Evolutionary conservation across 2,888 invertebrate species (phyloP).

Genomic region (Siphlonurus alternatus): DNA sequence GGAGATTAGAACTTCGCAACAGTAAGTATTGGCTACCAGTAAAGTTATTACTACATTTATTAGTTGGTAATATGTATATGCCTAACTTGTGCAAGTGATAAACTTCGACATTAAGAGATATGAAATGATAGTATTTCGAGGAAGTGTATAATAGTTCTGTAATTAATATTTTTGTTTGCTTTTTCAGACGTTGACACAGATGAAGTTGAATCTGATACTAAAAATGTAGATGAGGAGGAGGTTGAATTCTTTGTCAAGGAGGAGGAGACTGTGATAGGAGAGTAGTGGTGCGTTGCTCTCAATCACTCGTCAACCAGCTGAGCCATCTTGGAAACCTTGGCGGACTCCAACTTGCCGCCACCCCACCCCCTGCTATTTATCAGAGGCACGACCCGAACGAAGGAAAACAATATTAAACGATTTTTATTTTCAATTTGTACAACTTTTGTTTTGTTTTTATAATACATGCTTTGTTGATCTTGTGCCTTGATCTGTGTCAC

Average conservation of each 20-base stretch:
- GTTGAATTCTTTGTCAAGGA: slow-evolving; percentile 98
- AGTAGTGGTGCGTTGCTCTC: slow-evolving; percentile 21
- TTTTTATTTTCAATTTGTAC: not conserved
- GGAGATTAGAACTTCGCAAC: slow-evolving; percentile 68
- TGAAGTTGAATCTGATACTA: slow-evolving; percentile 65
- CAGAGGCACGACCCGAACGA: not conserved
- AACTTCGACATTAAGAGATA: not conserved
- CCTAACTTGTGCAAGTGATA: not conserved
- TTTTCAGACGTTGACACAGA: slow-evolving; percentile 83
- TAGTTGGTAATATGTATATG: no score
- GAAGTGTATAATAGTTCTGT: not conserved
- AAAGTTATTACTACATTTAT: no score
- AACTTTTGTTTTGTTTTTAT: not conserved
- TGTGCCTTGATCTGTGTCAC: not conserved
- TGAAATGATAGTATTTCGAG: not conserved
- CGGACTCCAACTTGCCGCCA: not conserved
- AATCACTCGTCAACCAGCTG: not conserved
- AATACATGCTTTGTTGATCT: not conserved
- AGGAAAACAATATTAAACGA: not conserved
- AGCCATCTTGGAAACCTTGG: slow-evolving; percentile 13
- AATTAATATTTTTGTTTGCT: no score
- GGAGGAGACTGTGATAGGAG: slow-evolving; percentile 68
- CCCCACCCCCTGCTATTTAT: not conserved
- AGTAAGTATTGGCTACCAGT: no score
- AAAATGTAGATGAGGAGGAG: slow-evolving; percentile 83